These are phyloP conservation scores for Venturia canescens DNA, from an alignment of 1,140 invertebrate species.

Conservation along the genomic window DNA sequence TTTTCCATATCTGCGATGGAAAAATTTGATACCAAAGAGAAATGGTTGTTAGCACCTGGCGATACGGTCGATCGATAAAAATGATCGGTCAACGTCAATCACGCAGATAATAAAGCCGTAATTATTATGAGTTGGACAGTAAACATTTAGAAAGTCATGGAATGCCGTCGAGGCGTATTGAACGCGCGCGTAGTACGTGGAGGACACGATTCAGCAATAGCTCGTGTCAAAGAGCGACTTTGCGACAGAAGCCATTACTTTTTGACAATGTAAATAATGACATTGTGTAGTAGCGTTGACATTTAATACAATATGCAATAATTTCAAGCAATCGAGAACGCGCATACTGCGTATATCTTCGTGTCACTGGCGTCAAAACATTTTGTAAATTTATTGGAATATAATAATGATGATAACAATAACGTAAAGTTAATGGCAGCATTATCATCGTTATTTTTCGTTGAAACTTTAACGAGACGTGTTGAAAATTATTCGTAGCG, in stretches of 20 bases:
- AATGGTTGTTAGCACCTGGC: no score
- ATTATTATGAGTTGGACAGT: background rate
- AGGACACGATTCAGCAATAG: background rate
- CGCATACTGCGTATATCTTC: background rate
- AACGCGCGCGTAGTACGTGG: background rate
- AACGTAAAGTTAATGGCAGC: background rate
- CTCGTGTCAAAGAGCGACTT: conserved; percentile 7
- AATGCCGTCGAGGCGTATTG: background rate
- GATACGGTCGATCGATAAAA: background rate
- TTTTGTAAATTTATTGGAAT: background rate
- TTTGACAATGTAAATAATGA: background rate
- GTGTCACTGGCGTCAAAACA: background rate
- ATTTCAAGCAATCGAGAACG: background rate
- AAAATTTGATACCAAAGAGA: no score
- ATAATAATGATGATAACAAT: no score
- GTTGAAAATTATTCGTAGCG: background rate
- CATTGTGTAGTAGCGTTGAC: background rate
- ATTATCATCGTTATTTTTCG: background rate
- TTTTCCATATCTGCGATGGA: no score
- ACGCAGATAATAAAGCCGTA: background rate
- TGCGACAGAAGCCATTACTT: conserved; percentile 16
- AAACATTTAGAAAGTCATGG: background rate
- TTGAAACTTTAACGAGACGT: background rate
- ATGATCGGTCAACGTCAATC: background rate
- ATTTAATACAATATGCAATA: background rate